Evolutionary conservation across 1,140 invertebrate species (phyloP).

Genomic region (Drosophila parabipectinata): DNA sequence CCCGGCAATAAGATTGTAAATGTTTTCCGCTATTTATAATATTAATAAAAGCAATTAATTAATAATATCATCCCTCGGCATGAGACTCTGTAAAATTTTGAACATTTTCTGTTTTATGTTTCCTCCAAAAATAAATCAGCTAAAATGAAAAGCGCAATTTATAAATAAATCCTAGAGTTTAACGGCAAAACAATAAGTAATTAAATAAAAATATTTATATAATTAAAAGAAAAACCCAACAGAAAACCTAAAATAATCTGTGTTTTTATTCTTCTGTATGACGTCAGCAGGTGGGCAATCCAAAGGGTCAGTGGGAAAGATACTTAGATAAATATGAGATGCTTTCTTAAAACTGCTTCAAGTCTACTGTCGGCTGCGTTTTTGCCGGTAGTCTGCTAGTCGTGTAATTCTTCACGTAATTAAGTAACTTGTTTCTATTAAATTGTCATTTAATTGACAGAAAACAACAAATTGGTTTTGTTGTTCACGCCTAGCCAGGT

Average conservation of each 20-base stretch:
- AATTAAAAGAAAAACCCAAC: constrained; percentile 59
- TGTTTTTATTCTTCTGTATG: constrained; percentile 1
- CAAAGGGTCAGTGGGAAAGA: not conserved
- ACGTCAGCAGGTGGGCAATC: not conserved
- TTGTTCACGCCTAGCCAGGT: not conserved
- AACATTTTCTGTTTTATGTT: constrained; percentile 55
- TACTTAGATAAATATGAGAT: not conserved
- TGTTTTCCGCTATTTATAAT: constrained; percentile 73
- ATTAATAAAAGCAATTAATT: constrained; percentile 29
- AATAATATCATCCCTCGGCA: constrained; percentile 32
- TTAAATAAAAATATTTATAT: constrained; percentile 78
- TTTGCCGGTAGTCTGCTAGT: not conserved
- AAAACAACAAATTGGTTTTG: constrained; percentile 2
- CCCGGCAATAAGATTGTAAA: constrained; percentile 81
- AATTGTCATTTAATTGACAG: constrained; percentile 19
- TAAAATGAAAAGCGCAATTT: constrained; percentile 37
- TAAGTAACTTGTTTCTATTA: constrained; percentile 1
- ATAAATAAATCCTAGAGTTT: constrained; percentile 34
- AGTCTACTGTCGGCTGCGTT: not conserved
- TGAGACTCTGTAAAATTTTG: constrained; percentile 13
- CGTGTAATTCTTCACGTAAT: not conserved
- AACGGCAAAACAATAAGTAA: constrained; percentile 71
- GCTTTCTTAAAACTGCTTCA: not conserved
- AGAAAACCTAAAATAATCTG: constrained; percentile 16
- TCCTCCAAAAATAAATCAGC: constrained; percentile 38